These are phyloP conservation scores for Oostethus manadensis DNA, from an alignment of 2,113 vertebrate genomes.

Conservation along the genomic window DNA sequence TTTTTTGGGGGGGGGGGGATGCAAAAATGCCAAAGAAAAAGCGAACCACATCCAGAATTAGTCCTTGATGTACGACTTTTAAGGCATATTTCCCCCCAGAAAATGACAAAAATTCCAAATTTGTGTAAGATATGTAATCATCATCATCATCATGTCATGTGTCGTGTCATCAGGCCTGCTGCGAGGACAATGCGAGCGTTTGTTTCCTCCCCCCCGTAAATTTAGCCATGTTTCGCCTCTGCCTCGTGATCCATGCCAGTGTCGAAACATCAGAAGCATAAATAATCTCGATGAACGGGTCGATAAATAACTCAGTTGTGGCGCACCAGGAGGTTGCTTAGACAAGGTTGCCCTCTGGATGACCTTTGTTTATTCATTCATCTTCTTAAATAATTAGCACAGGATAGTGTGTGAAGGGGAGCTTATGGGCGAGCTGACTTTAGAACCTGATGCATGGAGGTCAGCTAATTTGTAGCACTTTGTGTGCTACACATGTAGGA, in stretches of 20 bases:
- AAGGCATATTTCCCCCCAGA: no score
- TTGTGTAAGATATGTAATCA: no score
- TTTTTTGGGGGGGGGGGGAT: no score
- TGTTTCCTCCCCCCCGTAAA: slow-evolving; percentile 1
- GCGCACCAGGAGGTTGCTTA: slow-evolving; percentile 10
- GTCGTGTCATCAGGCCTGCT: slow-evolving; percentile 9
- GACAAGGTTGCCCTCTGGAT: slow-evolving; percentile 26
- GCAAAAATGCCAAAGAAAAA: no score
- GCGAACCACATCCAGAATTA: no score
- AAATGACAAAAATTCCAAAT: no score
- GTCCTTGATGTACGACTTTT: no score
- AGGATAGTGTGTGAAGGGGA: not conserved
- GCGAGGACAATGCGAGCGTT: slow-evolving; percentile 10
- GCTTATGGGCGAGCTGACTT: not conserved
- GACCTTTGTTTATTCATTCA: slow-evolving; percentile 30
- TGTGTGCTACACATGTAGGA: no score
- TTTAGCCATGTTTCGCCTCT: slow-evolving; percentile 33
- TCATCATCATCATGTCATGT: slow-evolving; percentile 1
- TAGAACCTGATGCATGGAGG: not conserved
- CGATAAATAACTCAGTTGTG: slow-evolving; percentile 35
- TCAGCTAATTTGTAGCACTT: no score
- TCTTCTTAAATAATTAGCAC: not conserved
- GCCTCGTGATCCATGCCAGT: slow-evolving; percentile 45
- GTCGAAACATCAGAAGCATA: slow-evolving; percentile 30
- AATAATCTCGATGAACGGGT: slow-evolving; percentile 15